These are phyloP conservation scores for Mirounga angustirostris DNA, from an alignment of 2,113 vertebrate genomes.

Conservation along the genomic window DNA sequence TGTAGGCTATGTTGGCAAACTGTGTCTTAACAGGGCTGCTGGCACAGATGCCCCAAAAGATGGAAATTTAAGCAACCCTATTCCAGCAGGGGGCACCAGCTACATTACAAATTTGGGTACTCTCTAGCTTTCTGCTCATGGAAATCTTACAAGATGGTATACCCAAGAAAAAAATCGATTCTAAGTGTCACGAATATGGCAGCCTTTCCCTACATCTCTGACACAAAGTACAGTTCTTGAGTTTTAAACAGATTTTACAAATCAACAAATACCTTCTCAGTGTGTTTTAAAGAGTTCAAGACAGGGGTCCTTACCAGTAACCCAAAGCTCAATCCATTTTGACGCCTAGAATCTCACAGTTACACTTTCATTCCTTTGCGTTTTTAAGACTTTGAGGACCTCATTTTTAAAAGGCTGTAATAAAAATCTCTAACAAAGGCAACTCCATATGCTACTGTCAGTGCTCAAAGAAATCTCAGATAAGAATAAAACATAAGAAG, in stretches of 20 bases:
- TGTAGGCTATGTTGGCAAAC: constrained; percentile 49
- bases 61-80: constrained; percentile 23
- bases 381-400: background rate
- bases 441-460: background rate
- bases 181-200: background rate
- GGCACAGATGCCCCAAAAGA: constrained; percentile 58
- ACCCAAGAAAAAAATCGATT: constrained; percentile 33
- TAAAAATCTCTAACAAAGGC: background rate
- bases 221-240: background rate
- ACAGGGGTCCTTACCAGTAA: background rate
- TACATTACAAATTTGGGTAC: constrained; percentile 68
- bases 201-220: background rate
- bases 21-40: constrained; percentile 52
- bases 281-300: constrained; percentile 28
- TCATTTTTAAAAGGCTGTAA: background rate
- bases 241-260: background rate
- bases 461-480: background rate
- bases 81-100: constrained; percentile 82
- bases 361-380: background rate
- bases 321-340: background rate
- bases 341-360: background rate
- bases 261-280: background rate
- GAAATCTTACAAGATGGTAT: constrained; percentile 73
- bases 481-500: background rate
- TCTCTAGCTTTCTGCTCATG: background rate